Evolutionary conservation across 2,797 vertebrate genomes (phyloP).

Genomic region (Pantherophis alleghaniensis): DNA sequence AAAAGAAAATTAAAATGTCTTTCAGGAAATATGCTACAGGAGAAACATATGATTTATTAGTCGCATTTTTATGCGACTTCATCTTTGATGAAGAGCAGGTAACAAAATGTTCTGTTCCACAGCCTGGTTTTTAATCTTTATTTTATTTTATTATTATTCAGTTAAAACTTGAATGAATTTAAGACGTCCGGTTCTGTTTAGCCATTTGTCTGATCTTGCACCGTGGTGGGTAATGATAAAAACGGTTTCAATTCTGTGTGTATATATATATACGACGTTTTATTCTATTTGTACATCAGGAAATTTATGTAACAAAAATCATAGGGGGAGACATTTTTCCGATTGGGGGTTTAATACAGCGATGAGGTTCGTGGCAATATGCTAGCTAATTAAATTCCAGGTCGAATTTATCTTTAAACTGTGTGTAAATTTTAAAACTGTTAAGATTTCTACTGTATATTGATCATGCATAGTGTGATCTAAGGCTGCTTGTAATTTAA

Average conservation of each 20-base stretch:
- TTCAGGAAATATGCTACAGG: constrained; percentile 49
- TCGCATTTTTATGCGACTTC: too few species aligned
- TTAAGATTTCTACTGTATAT: constrained; percentile 98
- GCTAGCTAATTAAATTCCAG: constrained; percentile 82
- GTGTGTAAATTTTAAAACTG: constrained; percentile 95
- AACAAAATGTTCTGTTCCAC: constrained; percentile 77
- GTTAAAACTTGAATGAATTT: constrained; percentile 81
- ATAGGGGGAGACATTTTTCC: constrained; percentile 76
- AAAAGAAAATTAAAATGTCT: constrained; percentile 26
- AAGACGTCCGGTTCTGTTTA: constrained; percentile 78
- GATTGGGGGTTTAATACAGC: constrained; percentile 84
- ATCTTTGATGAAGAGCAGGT: constrained; percentile 57
- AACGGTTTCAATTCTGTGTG: constrained; percentile 80
- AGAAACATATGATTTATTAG: constrained; percentile 15
- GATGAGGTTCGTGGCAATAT: constrained; percentile 82
- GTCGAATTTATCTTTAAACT: constrained; percentile 86
- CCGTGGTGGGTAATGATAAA: constrained; percentile 82
- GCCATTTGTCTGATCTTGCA: constrained; percentile 85
- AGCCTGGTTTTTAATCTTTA: constrained; percentile 62
- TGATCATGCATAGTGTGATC: constrained; percentile 98
- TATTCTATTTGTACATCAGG: constrained; percentile 81
- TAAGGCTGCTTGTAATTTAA: constrained; percentile 99
- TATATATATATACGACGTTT: constrained; percentile 78
- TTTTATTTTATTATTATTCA: constrained; percentile 66
- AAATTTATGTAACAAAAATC: constrained; percentile 72